These are phyloP conservation scores for Laothoe populi DNA, from an alignment of 2,888 invertebrate genomes.

Conservation along the genomic window DNA sequence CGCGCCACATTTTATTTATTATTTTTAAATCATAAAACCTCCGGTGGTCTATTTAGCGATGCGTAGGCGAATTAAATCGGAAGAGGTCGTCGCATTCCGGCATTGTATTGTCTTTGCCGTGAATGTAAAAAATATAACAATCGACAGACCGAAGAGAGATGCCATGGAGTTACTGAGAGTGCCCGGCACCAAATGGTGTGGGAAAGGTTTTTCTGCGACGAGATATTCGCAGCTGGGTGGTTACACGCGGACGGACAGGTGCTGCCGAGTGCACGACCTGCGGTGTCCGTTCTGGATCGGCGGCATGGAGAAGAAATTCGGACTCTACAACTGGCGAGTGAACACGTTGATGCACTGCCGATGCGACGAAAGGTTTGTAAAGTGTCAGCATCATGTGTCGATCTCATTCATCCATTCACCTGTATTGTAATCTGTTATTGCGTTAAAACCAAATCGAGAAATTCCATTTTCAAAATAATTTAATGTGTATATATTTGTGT, in stretches of 20 bases:
- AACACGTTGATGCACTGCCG: conserved; percentile 96
- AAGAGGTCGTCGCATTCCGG: conserved; percentile 44
- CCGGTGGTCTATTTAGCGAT: conserved; percentile 58
- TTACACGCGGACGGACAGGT: conserved; percentile 92
- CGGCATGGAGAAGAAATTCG: conserved; percentile 92
- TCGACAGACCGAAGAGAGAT: conserved; percentile 73
- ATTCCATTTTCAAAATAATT: no score
- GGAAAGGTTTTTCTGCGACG: conserved; percentile 92
- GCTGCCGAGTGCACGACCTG: conserved; percentile 94
- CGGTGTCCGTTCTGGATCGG: conserved; percentile 94
- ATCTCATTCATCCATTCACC: no score
- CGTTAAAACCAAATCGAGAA: no score
- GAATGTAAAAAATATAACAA: conserved; percentile 31
- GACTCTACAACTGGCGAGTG: conserved; percentile 94
- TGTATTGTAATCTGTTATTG: no score
- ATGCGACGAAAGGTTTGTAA: conserved; percentile 93
- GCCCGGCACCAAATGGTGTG: conserved; percentile 98
- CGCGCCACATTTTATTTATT: conserved; percentile 55
- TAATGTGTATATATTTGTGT: neutral
- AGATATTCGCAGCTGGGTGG: conserved; percentile 93
- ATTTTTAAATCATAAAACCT: conserved; percentile 51
- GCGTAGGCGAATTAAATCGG: conserved; percentile 35
- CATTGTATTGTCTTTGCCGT: conserved; percentile 29
- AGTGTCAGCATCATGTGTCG: neutral
- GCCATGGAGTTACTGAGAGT: conserved; percentile 89